Base-by-base conservation (phyloP, 2,113 vertebrate genomes). In the Coreoperca whiteheadi region DNA sequence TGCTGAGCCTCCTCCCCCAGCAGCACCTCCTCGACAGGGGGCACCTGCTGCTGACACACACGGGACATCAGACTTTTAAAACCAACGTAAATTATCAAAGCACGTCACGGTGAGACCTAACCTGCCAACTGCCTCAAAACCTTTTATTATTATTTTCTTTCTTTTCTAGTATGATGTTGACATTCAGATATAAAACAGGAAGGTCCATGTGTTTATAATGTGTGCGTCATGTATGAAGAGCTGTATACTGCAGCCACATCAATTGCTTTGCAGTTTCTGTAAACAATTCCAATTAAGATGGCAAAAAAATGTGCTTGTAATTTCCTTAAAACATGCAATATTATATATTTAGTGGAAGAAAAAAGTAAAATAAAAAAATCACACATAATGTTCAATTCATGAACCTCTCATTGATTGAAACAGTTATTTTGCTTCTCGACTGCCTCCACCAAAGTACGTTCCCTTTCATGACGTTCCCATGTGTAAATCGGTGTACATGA, bases 21-120 rank as follows among this genome's bases (percentile, higher is more conserved):
- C 83, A 61, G 41, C 30, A n/a, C 89, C 53, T 88, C 65, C 41
- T 95, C 51, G 11, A 94, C 94, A 51, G 81, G 65, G 2, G 39
- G 54, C 4, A 8, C 5, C 18, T 67, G 70, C 64, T 84, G 34
- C 87, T 83, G 53, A 79, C 10, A 64, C 34, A 84, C 51, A 76
- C 32, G 32, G 3, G 23, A 34, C 51, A 23, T 56, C 18, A 78
- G n/a, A 77, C 39, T n/a, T n/a, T n/a, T n/a, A n/a, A n/a, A n/a
- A n/a, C n/a, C n/a, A n/a, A n/a, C n/a, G n/a, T n/a, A n/a, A n/a
- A n/a, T n/a, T n/a, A n/a, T n/a, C n/a, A n/a, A n/a, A n/a, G n/a
- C n/a, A n/a, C n/a, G n/a, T n/a, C n/a, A n/a, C n/a, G n/a, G n/a
- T n/a, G n/a, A n/a, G 15, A n/a, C 12, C 2, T 15, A 15, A 39